Conservation (phyloP, 2,888 invertebrate genomes). For the Adela reaumurella region DNA sequence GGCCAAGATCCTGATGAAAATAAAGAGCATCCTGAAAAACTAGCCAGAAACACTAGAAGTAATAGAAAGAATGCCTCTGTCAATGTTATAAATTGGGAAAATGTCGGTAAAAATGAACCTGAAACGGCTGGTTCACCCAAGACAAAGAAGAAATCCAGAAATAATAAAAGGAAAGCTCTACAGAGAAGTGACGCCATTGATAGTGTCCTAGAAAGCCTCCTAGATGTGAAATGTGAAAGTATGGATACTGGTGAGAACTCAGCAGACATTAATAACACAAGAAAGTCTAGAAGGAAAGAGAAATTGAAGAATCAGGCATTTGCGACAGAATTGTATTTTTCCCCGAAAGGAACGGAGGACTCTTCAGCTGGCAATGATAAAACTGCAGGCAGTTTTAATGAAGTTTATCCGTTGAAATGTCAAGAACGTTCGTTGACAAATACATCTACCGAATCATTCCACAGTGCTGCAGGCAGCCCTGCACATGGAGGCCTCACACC, state of each 20-base stretch:
- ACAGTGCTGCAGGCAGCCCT: conserved; percentile 40
- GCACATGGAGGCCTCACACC: neutral
- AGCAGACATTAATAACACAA: too few relatives aligned
- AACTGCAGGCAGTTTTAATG: neutral
- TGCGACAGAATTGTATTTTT: conserved; percentile 8
- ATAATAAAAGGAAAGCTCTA: neutral
- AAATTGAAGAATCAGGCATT: conserved; percentile 5
- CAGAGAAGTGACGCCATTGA: too few relatives aligned
- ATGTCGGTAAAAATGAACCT: neutral
- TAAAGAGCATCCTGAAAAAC: neutral
- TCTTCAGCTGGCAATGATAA: neutral
- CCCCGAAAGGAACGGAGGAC: conserved; percentile 15
- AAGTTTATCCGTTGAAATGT: neutral
- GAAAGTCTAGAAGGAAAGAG: conserved; percentile 16
- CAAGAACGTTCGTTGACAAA: conserved; percentile 6
- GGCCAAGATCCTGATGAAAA: neutral
- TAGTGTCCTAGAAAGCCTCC: too few relatives aligned
- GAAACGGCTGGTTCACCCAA: neutral
- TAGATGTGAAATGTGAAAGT: too few relatives aligned
- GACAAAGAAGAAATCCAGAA: neutral
- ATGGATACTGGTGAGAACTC: too few relatives aligned
- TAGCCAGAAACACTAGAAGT: neutral
- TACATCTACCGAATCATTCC: conserved; percentile 31
- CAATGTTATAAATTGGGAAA: neutral
- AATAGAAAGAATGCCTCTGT: neutral